A percentile compares a stretch with the other conserved stretches of the same genome.
Conservation (phyloP, 23 tunicate genomes). For the Halocynthia roretzi region DNA sequence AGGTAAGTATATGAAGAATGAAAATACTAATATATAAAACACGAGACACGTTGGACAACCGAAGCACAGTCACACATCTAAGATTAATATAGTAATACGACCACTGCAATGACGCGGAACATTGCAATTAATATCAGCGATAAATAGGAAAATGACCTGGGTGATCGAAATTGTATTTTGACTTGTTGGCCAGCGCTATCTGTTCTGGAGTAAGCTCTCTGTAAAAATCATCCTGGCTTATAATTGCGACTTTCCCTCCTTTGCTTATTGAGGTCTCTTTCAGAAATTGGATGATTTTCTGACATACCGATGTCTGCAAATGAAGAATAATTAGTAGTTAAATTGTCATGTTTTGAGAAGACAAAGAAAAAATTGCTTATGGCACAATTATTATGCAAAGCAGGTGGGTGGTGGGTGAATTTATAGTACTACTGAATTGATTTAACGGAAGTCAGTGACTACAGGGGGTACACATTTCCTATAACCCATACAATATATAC, state of each 20-base stretch:
- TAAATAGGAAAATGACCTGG: conserved; percentile 38
- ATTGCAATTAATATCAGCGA: background rate
- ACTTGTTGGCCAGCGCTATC: conserved; percentile 51
- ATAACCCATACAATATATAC: too few relatives aligned
- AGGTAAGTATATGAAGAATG: too few relatives aligned
- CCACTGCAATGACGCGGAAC: background rate
- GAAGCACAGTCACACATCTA: too few relatives aligned
- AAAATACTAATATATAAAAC: background rate
- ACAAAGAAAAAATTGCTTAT: background rate
- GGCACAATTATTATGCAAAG: too few relatives aligned
- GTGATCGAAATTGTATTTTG: conserved; percentile 96
- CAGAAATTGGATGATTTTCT: conserved; percentile 63
- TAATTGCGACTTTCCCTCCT: conserved; percentile 65
- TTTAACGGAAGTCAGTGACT: too few relatives aligned
- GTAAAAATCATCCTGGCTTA: conserved; percentile 94
- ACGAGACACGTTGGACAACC: background rate
- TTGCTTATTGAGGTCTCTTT: conserved; percentile 52
- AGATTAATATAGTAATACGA: too few relatives aligned
- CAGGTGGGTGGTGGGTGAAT: too few relatives aligned
- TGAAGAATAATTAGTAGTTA: background rate
- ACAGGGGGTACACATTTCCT: too few relatives aligned
- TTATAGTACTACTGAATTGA: too few relatives aligned
- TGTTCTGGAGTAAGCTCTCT: conserved; percentile 53
- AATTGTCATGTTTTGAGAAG: background rate
- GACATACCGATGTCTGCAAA: conserved; percentile 83